Evolutionary conservation across 1,140 invertebrate genomes (phyloP), one percentile per base, ranked within the genome.

Genomic region (Geopemphigus sp.): DNA sequence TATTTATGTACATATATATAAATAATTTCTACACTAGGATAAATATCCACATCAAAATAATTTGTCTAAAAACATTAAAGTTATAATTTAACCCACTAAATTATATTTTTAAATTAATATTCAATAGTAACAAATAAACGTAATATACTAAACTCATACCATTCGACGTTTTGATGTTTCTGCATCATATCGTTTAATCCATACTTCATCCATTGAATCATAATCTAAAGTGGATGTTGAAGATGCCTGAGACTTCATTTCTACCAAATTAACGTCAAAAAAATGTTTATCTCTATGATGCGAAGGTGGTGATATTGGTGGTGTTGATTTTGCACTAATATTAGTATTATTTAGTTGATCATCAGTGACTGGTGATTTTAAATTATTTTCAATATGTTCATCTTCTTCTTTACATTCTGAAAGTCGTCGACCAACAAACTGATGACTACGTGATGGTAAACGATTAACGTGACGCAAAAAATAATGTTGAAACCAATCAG

Each of bases 391-490:
- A 76, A 91, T 89, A 50, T 91, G 90, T 84, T 94, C 92, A 83
- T 93, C 92, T 85, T 93, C 93, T 83, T 94, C 93, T 47, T 91
- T 89, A 84, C 93, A 94, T 85, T 94, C 91, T 10, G 92, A 93
- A 70, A 94, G 84, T 4, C 92, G 88, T n/a, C 92, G 87, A 5
- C 81, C 81, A 29, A 81, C 56, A 56, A 78, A 82, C 50, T 83
- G 82, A 64, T 83, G 82, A 50, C 70, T 81, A 57, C 88, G 85
- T 66, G 88, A 90, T 5, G 90, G 90, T 53, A 91, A 83, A 73
- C 89, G 87, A 84, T 91, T 91, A 63, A 90, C 90, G 83, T 92
- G 91, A 64, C 90, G 90, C 83, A 91, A 87, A 84, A 92, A 92
- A 83, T 92, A 92, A 83, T 91, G 90, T 82, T 91, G 90, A 84